phyloP scores from a whole-genome alignment of 2,797 vertebrate genomes.

The Characodon lateralis region DNA sequence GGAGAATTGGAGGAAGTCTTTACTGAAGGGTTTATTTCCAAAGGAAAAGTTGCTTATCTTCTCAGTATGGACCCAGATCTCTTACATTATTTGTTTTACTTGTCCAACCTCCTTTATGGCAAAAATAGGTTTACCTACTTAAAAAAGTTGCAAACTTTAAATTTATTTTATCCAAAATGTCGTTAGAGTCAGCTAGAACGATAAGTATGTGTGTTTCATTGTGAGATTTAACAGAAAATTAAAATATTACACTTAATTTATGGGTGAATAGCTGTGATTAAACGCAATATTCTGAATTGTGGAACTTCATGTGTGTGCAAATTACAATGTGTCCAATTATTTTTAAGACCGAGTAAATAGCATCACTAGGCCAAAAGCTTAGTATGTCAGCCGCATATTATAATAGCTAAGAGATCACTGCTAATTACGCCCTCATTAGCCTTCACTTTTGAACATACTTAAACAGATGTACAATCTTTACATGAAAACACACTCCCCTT shows the following conservation, averaged over 20 bases:
- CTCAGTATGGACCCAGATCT: background rate
- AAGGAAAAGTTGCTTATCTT: background rate
- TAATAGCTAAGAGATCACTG: slow-evolving; percentile 34
- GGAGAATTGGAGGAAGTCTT: background rate
- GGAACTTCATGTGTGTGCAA: background rate
- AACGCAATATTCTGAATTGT: background rate
- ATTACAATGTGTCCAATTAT: slow-evolving; percentile 28
- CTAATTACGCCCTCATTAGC: slow-evolving; percentile 55
- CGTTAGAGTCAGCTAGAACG: background rate
- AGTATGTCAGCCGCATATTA: slow-evolving; percentile 19
- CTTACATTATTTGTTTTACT: background rate
- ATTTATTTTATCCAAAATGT: background rate
- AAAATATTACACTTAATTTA: background rate
- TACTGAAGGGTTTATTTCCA: background rate
- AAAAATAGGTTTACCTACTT: background rate
- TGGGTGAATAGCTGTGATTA: background rate
- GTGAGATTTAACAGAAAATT: background rate
- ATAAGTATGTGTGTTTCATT: background rate
- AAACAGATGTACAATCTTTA: slow-evolving; percentile 32
- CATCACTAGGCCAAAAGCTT: slow-evolving; percentile 16
- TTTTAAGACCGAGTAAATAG: slow-evolving; percentile 13
- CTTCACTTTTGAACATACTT: slow-evolving; percentile 37
- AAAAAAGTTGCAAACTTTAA: background rate
- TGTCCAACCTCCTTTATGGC: background rate
- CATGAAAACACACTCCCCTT: slow-evolving; percentile 8